These are phyloP conservation scores for Delphinapterus leucas DNA, from an alignment of 2,113 vertebrate genomes.

Conservation along the genomic window DNA sequence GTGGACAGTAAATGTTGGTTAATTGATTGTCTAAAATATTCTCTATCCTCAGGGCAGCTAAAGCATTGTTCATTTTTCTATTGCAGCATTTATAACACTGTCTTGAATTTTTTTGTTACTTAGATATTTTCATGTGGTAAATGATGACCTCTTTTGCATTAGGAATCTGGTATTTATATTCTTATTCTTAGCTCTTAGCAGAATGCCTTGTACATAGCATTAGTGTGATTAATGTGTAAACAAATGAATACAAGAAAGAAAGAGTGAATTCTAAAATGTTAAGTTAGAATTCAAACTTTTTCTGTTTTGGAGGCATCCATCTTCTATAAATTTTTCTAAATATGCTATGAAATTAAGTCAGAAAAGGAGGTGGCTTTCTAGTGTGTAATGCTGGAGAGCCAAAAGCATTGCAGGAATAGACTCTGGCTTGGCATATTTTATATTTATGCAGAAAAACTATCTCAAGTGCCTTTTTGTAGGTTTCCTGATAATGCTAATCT, in stretches of 20 bases:
- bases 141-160: not conserved
- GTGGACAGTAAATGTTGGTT: not conserved
- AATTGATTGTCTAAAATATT: not conserved
- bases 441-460: not conserved
- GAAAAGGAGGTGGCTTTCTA: not conserved
- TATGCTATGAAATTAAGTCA: not conserved
- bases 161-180: not conserved
- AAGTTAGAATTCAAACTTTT: not conserved
- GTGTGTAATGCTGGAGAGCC: not conserved
- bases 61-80: not conserved
- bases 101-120: not conserved
- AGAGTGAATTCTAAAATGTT: not conserved
- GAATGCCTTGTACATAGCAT: not conserved
- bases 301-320: not conserved
- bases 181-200: not conserved
- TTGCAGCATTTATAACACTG: not conserved
- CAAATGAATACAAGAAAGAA: not conserved
- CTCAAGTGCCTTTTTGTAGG: not conserved
- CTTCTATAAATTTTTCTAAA: not conserved
- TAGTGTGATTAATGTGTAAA: not conserved
- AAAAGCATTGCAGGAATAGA: not conserved
- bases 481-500: not conserved
- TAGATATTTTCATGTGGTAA: not conserved
- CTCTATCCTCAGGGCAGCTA: no score
- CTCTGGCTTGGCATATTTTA: not conserved